Evolutionary conservation across 2,888 invertebrate species (phyloP).

Genomic region (Brachyopa scutellaris): DNA sequence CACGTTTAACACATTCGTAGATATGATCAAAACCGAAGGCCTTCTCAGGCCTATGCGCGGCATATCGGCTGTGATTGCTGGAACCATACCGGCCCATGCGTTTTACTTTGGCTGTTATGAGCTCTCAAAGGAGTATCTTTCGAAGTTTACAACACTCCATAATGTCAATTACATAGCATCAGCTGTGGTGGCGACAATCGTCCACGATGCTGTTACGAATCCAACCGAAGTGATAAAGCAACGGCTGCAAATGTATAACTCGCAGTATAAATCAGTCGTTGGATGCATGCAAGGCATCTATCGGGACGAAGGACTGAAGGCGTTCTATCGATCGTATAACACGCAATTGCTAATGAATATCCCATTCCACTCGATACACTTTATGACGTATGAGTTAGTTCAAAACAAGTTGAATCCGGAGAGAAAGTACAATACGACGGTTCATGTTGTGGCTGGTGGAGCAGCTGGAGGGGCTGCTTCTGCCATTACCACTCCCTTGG

Average conservation of each 20-base stretch:
- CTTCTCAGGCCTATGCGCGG: slow-evolving; percentile 95
- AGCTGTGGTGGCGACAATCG: slow-evolving; percentile 93
- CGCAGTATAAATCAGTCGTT: slow-evolving; percentile 93
- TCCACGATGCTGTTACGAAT: slow-evolving; percentile 99
- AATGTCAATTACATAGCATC: slow-evolving; percentile 91
- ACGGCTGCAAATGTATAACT: slow-evolving; percentile 98
- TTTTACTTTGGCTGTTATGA: slow-evolving; percentile 99
- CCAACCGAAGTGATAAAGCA: slow-evolving; percentile 99
- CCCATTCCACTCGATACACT: slow-evolving; percentile 97
- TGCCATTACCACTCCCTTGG: slow-evolving; percentile 96
- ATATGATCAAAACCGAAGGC: slow-evolving; percentile 96
- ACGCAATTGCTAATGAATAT: slow-evolving; percentile 98
- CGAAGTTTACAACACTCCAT: slow-evolving; percentile 86
- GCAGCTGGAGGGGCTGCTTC: slow-evolving; percentile 96
- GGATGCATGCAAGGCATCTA: slow-evolving; percentile 92
- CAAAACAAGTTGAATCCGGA: slow-evolving; percentile 87
- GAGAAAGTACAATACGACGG: slow-evolving; percentile 92
- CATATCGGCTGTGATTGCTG: slow-evolving; percentile 94
- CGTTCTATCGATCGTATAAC: slow-evolving; percentile 96
- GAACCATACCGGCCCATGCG: slow-evolving; percentile 99
- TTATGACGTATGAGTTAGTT: slow-evolving; percentile 93
- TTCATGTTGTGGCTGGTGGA: slow-evolving; percentile 94
- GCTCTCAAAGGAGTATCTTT: slow-evolving; percentile 91
- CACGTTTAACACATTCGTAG: slow-evolving; percentile 91
- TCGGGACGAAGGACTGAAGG: slow-evolving; percentile 89